Conservation (phyloP, 2,113 vertebrate species). For the Otolemur garnettii region DNA sequence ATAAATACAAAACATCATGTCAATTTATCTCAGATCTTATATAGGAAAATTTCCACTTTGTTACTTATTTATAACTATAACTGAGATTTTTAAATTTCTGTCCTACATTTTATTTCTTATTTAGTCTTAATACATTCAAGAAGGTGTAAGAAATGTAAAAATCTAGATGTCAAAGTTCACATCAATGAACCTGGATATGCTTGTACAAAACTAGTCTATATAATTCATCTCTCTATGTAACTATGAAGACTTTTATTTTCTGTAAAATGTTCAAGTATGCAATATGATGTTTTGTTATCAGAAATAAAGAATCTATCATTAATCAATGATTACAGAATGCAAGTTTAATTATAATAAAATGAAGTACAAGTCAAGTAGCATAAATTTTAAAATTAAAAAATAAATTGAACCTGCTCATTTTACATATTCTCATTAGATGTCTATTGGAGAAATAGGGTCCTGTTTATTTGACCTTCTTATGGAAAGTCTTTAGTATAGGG, state of each 20-base stretch:
- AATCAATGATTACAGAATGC: background rate
- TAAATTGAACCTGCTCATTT: background rate
- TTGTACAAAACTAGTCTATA: background rate
- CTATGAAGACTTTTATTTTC: background rate
- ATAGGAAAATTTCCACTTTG: background rate
- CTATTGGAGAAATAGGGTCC: background rate
- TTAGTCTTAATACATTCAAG: background rate
- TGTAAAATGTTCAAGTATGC: background rate
- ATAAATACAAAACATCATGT: background rate
- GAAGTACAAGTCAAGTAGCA: background rate
- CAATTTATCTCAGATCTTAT: constrained; percentile 4
- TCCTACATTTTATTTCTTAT: background rate
- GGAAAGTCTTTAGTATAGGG: background rate
- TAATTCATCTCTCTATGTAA: background rate
- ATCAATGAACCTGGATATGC: background rate
- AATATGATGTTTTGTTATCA: background rate
- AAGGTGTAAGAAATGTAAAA: background rate
- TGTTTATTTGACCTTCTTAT: background rate
- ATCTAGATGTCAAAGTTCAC: background rate
- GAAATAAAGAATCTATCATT: background rate
- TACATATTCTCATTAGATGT: background rate
- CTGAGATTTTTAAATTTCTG: background rate
- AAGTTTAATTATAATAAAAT: background rate
- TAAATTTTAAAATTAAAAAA: background rate
- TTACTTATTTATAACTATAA: background rate